phyloP scores from a whole-genome alignment of 2,113 vertebrate genomes.

The Gallinago paraguaiae region DNA sequence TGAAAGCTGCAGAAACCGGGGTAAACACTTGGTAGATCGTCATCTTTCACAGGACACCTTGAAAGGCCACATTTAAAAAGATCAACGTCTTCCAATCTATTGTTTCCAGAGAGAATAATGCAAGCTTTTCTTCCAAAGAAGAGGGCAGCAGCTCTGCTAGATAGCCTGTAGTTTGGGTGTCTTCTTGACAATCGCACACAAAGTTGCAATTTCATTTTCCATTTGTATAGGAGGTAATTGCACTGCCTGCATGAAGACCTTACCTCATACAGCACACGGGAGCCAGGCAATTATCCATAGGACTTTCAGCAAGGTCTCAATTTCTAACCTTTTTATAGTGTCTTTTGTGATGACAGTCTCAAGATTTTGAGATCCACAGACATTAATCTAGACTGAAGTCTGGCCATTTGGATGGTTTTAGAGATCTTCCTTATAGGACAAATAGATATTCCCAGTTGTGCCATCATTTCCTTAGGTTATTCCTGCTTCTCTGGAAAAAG shows the following conservation, averaged over 20 bases:
- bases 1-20: not conserved
- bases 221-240: not conserved
- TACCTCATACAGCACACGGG: fast-evolving
- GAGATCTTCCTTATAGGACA: not conserved
- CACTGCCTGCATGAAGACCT: not conserved
- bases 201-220: constrained; percentile 26
- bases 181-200: not conserved
- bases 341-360: not conserved
- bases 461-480: not conserved
- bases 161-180: not conserved
- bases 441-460: not conserved
- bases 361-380: not conserved
- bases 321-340: not conserved
- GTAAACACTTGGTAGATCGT: not conserved
- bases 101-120: not conserved
- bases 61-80: not conserved
- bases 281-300: not conserved
- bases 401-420: not conserved
- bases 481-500: not conserved
- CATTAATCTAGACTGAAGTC: not conserved
- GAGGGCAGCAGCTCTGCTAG: not conserved
- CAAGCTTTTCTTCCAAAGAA: not conserved
- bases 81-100: not conserved
- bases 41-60: not conserved
- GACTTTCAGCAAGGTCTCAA: not conserved